These are phyloP conservation scores for Pterophyllum scalare DNA, from an alignment of 2,113 vertebrate species.

Conservation along the genomic window DNA sequence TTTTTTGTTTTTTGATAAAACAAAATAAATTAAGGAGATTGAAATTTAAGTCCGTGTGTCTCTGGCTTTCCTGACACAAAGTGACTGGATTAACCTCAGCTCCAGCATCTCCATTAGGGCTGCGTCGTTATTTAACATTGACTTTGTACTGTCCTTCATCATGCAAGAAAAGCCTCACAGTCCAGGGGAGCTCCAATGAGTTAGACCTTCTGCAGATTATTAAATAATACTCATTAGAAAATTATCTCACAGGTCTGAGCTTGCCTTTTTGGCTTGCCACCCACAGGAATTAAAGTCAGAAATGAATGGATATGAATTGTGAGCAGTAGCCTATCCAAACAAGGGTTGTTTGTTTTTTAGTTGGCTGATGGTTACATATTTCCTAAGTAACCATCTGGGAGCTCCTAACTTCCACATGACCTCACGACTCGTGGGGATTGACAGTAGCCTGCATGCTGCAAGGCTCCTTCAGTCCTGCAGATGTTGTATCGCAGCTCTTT, in stretches of 20 bases:
- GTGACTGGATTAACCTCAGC: not conserved
- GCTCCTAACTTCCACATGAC: not conserved
- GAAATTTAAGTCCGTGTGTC: not conserved
- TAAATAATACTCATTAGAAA: not conserved
- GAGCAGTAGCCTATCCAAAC: not conserved
- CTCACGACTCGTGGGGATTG: not conserved
- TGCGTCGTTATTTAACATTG: constrained; percentile 3
- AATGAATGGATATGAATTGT: not conserved
- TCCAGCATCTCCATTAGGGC: not conserved
- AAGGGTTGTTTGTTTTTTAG: not conserved
- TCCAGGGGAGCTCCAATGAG: not conserved
- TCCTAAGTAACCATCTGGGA: too few species aligned
- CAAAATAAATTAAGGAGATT: constrained; percentile 2
- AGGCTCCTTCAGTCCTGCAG: not conserved
- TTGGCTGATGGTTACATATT: too few species aligned
- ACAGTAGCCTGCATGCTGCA: not conserved
- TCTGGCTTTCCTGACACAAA: not conserved
- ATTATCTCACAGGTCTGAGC: not conserved
- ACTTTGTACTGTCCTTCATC: constrained; percentile 7
- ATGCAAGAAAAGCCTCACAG: not conserved
- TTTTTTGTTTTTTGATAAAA: too few species aligned
- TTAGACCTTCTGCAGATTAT: not conserved
- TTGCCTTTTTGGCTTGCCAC: not conserved
- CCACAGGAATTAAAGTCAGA: not conserved
- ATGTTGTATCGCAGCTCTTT: not conserved